Base-by-base conservation (phyloP, 2,113 vertebrate genomes). In the Typhlomys cinereus region DNA sequence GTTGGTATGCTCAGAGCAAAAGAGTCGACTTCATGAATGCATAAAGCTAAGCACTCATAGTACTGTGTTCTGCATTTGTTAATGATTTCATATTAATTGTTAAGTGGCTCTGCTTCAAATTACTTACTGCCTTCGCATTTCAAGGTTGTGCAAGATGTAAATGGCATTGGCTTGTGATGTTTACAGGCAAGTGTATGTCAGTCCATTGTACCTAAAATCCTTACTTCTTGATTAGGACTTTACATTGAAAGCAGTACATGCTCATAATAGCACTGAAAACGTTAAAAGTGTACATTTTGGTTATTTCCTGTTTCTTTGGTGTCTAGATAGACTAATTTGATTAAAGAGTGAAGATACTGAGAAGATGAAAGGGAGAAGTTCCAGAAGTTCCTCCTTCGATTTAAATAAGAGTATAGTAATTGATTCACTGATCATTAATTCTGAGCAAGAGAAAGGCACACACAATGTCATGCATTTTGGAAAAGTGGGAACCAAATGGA, bases 1-100 rank as follows among this genome's bases (percentile, higher is more conserved):
- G 69, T 95, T 90, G 81, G 59, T 91, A 88, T 80, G 62, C 57
- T 93, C 92, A 96, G 64, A 93, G 66, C 89, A 94, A 93, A 97
- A 89, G 96, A 89, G 79, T 81, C 62, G 41, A 71, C 88, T 94
- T 41, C 76, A 82, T 79, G 67, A 62, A 71, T 93, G 54, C 89
- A 78, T 27, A 64, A 94, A 96, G 69, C 90, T 97, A 87, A 96
- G 93, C 74, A 5, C 59, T 96, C 76, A 78, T 83, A 96, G 91
- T 90, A 87, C 87, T 62, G 44, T 82, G 46, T 93, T 82, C 89
- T 92, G 87, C 84, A 69, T 95, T 70, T 93, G 9, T 95, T 84
- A 94, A 75, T 2, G 50, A 82, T 93, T 95, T 95, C 80, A 82
- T 87, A 92, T 75, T 20, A 85, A 7, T 93, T 96, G 1, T 82